Percentiles rank a stretch among this genome's conserved stretches.
Evolutionary conservation across 2,888 invertebrate species (phyloP).

Genomic region (Trypoxylon attenuatum): DNA sequence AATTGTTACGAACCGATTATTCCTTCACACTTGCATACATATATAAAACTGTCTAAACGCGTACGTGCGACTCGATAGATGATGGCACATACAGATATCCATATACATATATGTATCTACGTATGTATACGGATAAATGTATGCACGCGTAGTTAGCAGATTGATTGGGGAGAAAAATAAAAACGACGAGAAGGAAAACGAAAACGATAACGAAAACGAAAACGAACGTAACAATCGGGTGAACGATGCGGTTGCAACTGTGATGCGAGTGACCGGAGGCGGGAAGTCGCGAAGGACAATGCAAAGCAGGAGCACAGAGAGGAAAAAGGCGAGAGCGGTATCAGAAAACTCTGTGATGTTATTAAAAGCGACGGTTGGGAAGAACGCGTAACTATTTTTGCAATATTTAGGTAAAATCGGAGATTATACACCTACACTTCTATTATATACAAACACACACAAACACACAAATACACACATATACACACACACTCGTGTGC

Average conservation of each 20-base stretch:
- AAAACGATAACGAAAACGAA: too few relatives aligned
- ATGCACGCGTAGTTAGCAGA: too few relatives aligned
- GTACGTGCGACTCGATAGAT: too few relatives aligned
- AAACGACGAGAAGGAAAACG: too few relatives aligned
- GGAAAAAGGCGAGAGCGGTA: slow-evolving; percentile 6
- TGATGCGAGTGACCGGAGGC: background rate
- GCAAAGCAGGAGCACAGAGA: slow-evolving; percentile 9
- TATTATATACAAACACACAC: slow-evolving; percentile 13
- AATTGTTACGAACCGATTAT: too few relatives aligned
- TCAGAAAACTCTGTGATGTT: slow-evolving; percentile 45
- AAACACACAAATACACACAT: slow-evolving; percentile 15
- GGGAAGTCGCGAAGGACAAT: background rate
- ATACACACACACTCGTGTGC: slow-evolving; percentile 2
- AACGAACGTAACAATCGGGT: too few relatives aligned
- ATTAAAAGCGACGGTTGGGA: slow-evolving; percentile 21
- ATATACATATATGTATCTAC: background rate
- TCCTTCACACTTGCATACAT: too few relatives aligned
- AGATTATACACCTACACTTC: background rate
- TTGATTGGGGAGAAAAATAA: too few relatives aligned
- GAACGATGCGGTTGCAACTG: too few relatives aligned
- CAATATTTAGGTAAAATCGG: slow-evolving; percentile 44
- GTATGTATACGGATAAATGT: background rate
- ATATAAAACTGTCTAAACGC: too few relatives aligned
- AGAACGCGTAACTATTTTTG: slow-evolving; percentile 49
- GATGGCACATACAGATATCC: background rate